Evolutionary conservation across 2,888 invertebrate species (phyloP).

Genomic region (Cheilosia vulpina): DNA sequence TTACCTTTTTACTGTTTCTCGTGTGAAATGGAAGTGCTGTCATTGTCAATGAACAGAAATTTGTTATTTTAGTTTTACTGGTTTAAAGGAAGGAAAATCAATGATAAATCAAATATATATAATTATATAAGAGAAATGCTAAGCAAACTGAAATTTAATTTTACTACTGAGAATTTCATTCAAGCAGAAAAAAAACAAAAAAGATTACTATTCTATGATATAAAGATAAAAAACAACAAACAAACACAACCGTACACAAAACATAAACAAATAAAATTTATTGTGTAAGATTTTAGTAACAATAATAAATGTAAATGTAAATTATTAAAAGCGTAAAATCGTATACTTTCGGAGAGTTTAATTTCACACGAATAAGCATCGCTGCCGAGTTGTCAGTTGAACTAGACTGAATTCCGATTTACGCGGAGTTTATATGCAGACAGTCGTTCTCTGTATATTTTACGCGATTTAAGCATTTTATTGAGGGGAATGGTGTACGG

Average conservation of each 20-base stretch:
- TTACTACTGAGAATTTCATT: constrained; percentile 58
- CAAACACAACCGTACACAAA: constrained; percentile 19
- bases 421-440: no score
- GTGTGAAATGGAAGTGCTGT: constrained; percentile 57
- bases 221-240: constrained; percentile 4
- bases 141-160: constrained; percentile 58
- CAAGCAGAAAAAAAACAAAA: constrained; percentile 19
- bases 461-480: no score
- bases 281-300: constrained; percentile 72
- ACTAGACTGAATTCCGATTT: no score
- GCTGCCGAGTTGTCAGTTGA: not conserved
- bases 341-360: not conserved
- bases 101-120: constrained; percentile 66
- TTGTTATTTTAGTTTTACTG: constrained; percentile 71
- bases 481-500: no score
- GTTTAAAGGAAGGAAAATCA: constrained; percentile 49
- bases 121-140: constrained; percentile 54
- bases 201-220: not conserved
- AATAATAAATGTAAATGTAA: constrained; percentile 72
- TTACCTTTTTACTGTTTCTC: constrained; percentile 25
- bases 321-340: constrained; percentile 55
- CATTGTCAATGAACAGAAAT: constrained; percentile 56
- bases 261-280: constrained; percentile 54
- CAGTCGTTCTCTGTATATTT: no score
- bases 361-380: not conserved